These are phyloP conservation scores for Siniperca scherzeri DNA, from an alignment of 2,797 vertebrate species.

Conservation along the genomic window DNA sequence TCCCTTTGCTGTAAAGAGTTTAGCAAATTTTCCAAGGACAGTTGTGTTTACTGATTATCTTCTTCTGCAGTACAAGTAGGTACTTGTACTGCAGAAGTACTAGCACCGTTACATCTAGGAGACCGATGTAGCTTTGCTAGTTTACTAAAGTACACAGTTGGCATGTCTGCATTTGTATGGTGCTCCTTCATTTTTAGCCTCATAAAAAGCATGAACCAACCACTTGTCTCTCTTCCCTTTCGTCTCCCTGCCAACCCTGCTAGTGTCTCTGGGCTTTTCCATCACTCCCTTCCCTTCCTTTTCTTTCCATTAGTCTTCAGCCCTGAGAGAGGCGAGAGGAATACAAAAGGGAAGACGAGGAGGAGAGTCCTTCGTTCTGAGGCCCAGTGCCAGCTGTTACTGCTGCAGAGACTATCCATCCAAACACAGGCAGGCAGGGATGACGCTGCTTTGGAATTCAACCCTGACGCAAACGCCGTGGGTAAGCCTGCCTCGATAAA, in stretches of 20 bases:
- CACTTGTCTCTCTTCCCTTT: constrained; percentile 40
- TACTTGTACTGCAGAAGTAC: neutral
- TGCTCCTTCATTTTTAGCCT: constrained; percentile 34
- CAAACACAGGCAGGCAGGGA: constrained; percentile 46
- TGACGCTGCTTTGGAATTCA: constrained; percentile 68
- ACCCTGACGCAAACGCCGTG: constrained; percentile 53
- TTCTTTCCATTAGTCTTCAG: constrained; percentile 58
- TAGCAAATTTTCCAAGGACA: no score
- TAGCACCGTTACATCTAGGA: neutral
- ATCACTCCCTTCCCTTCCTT: constrained; percentile 38
- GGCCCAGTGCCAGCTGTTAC: constrained; percentile 73
- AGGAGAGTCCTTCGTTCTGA: constrained; percentile 59
- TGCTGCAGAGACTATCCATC: constrained; percentile 75
- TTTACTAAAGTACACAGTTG: constrained; percentile 13
- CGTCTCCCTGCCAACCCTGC: constrained; percentile 36
- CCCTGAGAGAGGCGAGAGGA: constrained; percentile 67
- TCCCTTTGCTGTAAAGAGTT: neutral
- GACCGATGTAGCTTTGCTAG: neutral
- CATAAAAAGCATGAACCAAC: constrained; percentile 39
- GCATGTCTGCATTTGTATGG: constrained; percentile 11
- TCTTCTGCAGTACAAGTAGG: neutral
- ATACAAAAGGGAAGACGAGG: constrained; percentile 70
- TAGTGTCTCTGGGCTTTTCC: constrained; percentile 49
- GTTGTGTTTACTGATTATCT: neutral
- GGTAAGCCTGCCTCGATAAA: constrained; percentile 27